These are phyloP conservation scores for Nematolebias whitei DNA, from an alignment of 2,113 vertebrate genomes.

Conservation along the genomic window DNA sequence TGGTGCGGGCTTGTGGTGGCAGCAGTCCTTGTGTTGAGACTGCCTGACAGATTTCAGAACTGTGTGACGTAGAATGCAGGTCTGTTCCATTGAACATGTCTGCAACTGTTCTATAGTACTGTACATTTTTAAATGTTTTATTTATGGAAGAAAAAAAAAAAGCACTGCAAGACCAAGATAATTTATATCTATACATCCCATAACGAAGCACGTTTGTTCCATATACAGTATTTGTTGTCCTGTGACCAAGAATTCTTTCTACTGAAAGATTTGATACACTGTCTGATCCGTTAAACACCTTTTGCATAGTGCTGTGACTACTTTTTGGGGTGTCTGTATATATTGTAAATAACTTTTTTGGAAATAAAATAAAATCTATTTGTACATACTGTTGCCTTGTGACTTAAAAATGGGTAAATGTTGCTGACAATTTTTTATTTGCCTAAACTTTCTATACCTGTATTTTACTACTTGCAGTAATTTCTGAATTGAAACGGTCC, in stretches of 20 bases:
- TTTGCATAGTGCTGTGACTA: constrained; percentile 57
- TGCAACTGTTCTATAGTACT: constrained; percentile 60
- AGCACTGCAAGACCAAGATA: constrained; percentile 79
- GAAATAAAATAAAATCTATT: constrained; percentile 72
- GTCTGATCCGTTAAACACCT: constrained; percentile 48
- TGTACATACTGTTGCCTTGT: constrained; percentile 44
- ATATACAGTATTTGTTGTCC: constrained; percentile 59
- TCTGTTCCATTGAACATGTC: constrained; percentile 45
- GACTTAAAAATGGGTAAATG: not conserved
- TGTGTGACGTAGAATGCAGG: constrained; percentile 49
- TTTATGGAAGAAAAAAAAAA: constrained; percentile 74
- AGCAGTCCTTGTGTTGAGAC: constrained; percentile 24
- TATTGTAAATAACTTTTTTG: constrained; percentile 77
- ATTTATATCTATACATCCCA: constrained; percentile 76
- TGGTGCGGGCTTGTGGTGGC: not conserved
- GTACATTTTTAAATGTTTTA: constrained; percentile 74
- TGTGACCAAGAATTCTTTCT: constrained; percentile 64
- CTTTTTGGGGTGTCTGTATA: constrained; percentile 66
- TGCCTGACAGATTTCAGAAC: constrained; percentile 19
- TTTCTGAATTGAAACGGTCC: no score
- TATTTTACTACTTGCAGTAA: no score
- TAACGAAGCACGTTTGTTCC: constrained; percentile 47
- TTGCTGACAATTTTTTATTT: not conserved
- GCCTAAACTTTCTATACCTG: no score
- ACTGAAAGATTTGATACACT: constrained; percentile 71